These are phyloP conservation scores for Biston stratarius DNA, from an alignment of 2,888 invertebrate species.

Conservation along the genomic window DNA sequence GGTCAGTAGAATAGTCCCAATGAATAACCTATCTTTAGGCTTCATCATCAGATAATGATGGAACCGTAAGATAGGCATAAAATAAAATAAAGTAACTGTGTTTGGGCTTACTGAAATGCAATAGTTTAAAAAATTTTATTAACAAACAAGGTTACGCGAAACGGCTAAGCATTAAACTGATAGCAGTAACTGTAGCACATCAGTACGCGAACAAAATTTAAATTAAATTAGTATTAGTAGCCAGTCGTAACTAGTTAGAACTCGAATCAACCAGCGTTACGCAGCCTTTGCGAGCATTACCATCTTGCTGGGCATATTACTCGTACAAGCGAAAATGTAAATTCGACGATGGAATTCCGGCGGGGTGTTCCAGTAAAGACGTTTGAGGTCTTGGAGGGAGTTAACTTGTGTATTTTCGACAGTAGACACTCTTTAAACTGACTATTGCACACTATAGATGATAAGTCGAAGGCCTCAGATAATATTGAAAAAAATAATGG, in stretches of 20 bases:
- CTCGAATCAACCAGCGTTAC: conserved; percentile 14
- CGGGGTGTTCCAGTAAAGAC: conserved; percentile 25
- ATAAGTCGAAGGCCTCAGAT: not conserved
- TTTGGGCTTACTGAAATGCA: not conserved
- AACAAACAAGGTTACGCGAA: too few species aligned
- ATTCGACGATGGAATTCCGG: conserved; percentile 26
- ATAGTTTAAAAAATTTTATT: too few species aligned
- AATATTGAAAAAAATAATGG: not conserved
- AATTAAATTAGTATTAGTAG: not conserved
- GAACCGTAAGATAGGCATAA: too few species aligned
- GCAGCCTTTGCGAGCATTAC: conserved; percentile 19
- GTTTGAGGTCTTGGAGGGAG: conserved; percentile 21
- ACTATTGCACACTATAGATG: conserved; percentile 3
- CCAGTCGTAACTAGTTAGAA: conserved; percentile 10
- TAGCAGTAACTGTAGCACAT: too few species aligned
- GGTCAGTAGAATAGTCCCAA: too few species aligned
- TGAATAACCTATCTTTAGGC: too few species aligned
- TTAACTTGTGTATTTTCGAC: conserved; percentile 26
- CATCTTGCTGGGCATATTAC: conserved; percentile 19
- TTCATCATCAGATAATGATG: too few species aligned
- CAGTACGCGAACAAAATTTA: not conserved
- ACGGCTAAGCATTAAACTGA: too few species aligned
- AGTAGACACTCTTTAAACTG: conserved; percentile 3
- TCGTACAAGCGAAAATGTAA: conserved; percentile 32
- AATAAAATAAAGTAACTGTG: too few species aligned